Conservation (phyloP, 1,140 invertebrate species). For the Hypsibius dujardini region DNA sequence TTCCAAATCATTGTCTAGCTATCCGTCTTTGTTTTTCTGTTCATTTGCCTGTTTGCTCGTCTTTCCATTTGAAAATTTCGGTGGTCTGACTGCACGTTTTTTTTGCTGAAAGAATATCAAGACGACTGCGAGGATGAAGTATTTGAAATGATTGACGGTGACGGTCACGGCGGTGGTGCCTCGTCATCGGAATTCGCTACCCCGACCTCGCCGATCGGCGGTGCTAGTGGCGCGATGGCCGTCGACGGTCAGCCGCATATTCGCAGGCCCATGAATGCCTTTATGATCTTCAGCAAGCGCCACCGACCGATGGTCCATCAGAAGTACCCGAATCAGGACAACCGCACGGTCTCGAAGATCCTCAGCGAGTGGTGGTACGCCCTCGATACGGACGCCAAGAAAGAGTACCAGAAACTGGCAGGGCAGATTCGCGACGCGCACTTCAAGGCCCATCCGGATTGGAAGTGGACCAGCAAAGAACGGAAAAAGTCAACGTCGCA, state of each 20-base stretch:
- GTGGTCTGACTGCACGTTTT: neutral
- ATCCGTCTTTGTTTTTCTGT: too few relatives aligned
- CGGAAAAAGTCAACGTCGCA: slow-evolving; percentile 65
- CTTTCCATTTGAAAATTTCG: neutral
- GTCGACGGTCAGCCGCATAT: slow-evolving; percentile 42
- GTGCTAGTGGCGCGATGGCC: neutral
- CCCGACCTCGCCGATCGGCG: neutral
- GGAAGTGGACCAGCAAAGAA: slow-evolving; percentile 97
- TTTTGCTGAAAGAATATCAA: too few relatives aligned
- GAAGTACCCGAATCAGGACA: slow-evolving; percentile 91
- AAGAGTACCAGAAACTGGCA: slow-evolving; percentile 87
- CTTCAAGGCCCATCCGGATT: slow-evolving; percentile 65
- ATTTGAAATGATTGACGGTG: neutral
- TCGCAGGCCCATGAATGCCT: slow-evolving; percentile 93
- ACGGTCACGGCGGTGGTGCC: neutral
- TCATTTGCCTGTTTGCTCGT: too few relatives aligned
- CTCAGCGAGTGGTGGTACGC: slow-evolving; percentile 99
- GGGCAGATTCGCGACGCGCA: slow-evolving; percentile 80
- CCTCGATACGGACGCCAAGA: slow-evolving; percentile 69
- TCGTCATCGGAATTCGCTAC: neutral
- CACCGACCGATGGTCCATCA: slow-evolving; percentile 87
- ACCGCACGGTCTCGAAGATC: slow-evolving; percentile 96
- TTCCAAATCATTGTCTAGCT: too few relatives aligned
- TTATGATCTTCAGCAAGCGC: slow-evolving; percentile 98
- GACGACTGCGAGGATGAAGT: slow-evolving; percentile 1